A percentile compares a stretch with the other conserved stretches of the same genome.
Evolutionary conservation across 2,113 vertebrate genomes (phyloP).

Genomic region (Phoenicopterus ruber): DNA sequence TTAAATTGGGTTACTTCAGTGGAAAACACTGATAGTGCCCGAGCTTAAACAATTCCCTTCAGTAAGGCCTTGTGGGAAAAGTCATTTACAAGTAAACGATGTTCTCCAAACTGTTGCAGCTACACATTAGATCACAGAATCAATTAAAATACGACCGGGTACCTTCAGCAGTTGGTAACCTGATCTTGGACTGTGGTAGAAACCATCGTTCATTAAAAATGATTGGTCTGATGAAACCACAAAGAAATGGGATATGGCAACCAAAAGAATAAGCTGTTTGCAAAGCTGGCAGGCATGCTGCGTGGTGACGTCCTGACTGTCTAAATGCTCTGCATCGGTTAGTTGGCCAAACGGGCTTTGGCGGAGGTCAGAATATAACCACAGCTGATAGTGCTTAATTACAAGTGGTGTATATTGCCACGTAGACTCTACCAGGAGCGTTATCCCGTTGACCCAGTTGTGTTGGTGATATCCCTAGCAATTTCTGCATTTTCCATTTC

Average conservation of each 20-base stretch:
- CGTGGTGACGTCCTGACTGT: background rate
- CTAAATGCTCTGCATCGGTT: background rate
- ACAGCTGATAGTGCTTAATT: background rate
- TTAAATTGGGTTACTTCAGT: background rate
- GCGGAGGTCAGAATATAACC: background rate
- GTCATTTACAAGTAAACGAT: background rate
- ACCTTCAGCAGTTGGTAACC: background rate
- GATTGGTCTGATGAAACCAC: background rate
- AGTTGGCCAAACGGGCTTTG: background rate
- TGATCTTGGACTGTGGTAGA: background rate
- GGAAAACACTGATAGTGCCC: background rate
- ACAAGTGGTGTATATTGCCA: background rate
- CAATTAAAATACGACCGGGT: background rate
- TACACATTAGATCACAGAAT: background rate
- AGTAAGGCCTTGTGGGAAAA: background rate
- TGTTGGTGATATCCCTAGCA: background rate
- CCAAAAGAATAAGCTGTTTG: background rate
- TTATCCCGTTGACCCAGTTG: background rate
- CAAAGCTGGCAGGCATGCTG: background rate
- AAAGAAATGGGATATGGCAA: background rate
- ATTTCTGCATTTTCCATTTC: background rate
- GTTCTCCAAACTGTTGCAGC: rapidly evolving
- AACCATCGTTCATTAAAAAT: background rate
- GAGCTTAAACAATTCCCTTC: background rate
- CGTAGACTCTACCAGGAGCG: rapidly evolving